Evolutionary conservation across 2,797 vertebrate species (phyloP), one percentile per base, ranked within the genome.

Genomic region (Gambusia yucatana): DNA sequence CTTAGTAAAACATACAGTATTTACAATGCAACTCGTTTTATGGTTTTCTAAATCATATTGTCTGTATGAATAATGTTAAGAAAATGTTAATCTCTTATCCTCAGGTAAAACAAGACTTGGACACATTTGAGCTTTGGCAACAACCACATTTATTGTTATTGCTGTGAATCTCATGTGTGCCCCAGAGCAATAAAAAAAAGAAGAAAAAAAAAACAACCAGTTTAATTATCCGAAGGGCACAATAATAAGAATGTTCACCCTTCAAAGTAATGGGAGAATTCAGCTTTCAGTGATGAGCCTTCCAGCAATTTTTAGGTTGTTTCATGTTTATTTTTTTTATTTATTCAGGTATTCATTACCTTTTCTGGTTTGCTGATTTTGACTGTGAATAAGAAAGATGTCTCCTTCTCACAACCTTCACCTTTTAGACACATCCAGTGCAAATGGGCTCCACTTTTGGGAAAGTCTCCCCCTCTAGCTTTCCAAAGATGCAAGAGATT

Each of bases 401-500:
- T 78, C 81, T 87, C 88, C 80, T 77, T 86, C 81, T 89, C 84
- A 75, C 84, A 89, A 92, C 90, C 93, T 95, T 94, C 90, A 90
- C 90, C 88, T 78, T 87, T 82, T 74, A 52, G 72, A 84, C 55
- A 82, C 83, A 82, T 85, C 77, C 7, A 47, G 83, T 78, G 87
- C 79, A 87, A 82, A 86, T 77, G 46, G 82, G 39, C 39, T 85
- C 61, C 71, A 86, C 82, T 92, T 94, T 93, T 79, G 88, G 90
- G 85, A 91, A 89, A 82, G 74, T 89, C 82, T 88, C 75, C 65
- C 74, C 76, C 83, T 84, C 89, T 84, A 59, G 83, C 86, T 93
- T 94, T 92, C 86, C 89, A 92, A 80, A 80, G 82, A 88, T 90
- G 84, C 75, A 63, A n/a, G 86, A 90, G 92, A 93, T 95, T 93